These are phyloP conservation scores for Tenebrio molitor DNA, from an alignment of 1,140 invertebrate genomes.

Conservation along the genomic window DNA sequence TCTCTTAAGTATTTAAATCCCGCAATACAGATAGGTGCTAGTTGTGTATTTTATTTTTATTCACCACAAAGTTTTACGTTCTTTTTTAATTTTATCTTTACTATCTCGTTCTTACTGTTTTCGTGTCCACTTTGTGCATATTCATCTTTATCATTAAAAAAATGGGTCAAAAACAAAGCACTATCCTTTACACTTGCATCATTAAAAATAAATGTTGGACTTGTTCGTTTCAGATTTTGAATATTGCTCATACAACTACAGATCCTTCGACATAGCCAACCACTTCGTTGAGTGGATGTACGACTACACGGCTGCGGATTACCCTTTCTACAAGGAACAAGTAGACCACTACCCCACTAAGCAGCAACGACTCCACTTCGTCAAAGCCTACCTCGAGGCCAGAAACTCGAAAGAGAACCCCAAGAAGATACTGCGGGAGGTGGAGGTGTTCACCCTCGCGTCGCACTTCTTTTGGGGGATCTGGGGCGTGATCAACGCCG, in stretches of 20 bases:
- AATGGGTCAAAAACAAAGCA: no score
- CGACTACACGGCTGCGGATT: constrained; percentile 85
- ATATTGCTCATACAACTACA: constrained; percentile 94
- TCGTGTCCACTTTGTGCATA: not conserved
- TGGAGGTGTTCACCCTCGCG: constrained; percentile 85
- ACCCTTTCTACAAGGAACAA: constrained; percentile 83
- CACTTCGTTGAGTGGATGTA: constrained; percentile 97
- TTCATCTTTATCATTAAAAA: no score
- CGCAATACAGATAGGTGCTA: no score
- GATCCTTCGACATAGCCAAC: constrained; percentile 96
- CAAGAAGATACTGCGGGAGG: constrained; percentile 79
- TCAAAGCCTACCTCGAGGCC: constrained; percentile 61
- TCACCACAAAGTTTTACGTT: no score
- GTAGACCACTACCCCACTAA: constrained; percentile 79
- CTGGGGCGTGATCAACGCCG: constrained; percentile 91
- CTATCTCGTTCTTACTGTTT: no score
- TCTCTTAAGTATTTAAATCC: no score
- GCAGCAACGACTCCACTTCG: constrained; percentile 77
- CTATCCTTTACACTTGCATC: no score
- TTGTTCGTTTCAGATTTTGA: constrained; percentile 80
- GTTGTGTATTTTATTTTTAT: no score
- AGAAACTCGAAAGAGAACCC: constrained; percentile 69
- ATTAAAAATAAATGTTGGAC: not conserved
- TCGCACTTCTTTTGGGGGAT: constrained; percentile 95
- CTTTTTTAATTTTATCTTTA: no score